Conservation (phyloP, 2,797 vertebrate species). For the Gobio occitaniae region DNA sequence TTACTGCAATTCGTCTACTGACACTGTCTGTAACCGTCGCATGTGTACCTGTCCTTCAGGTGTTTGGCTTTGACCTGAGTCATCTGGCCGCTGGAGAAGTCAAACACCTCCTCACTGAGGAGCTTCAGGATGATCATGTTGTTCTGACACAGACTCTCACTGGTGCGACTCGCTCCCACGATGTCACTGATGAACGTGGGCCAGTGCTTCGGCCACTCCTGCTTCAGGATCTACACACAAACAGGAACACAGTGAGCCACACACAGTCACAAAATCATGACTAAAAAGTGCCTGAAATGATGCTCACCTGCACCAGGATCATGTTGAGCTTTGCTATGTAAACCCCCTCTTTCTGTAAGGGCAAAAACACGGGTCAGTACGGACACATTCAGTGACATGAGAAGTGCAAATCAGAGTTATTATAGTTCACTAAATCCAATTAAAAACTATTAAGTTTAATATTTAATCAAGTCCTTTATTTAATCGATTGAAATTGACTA, state of each 20-base stretch:
- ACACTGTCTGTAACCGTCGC: not conserved
- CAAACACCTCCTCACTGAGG: conserved; percentile 98
- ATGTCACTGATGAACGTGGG: conserved; percentile 99
- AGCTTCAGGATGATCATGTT: conserved; percentile 99
- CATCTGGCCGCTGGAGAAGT: conserved; percentile 99
- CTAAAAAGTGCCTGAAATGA: not conserved
- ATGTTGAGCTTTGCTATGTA: conserved; percentile 98
- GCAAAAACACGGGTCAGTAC: not conserved
- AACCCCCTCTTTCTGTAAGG: conserved; percentile 92
- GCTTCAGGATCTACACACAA: conserved; percentile 88
- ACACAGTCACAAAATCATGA: not conserved
- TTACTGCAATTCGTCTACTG: not conserved
- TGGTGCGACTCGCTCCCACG: conserved; percentile 96
- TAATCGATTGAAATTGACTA: not conserved
- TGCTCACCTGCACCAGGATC: conserved; percentile 96
- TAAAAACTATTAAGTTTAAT: not conserved
- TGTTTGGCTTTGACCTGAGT: conserved; percentile 99
- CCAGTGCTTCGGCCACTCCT: conserved; percentile 99
- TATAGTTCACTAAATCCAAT: not conserved
- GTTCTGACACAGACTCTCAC: conserved; percentile 98
- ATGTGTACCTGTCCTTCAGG: conserved; percentile 93
- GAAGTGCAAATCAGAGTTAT: not conserved
- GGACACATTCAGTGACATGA: not conserved
- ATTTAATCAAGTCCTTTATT: not conserved
- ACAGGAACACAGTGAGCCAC: not conserved